Base-by-base conservation (phyloP, 2,888 invertebrate species). In the Terebella lapidaria region DNA sequence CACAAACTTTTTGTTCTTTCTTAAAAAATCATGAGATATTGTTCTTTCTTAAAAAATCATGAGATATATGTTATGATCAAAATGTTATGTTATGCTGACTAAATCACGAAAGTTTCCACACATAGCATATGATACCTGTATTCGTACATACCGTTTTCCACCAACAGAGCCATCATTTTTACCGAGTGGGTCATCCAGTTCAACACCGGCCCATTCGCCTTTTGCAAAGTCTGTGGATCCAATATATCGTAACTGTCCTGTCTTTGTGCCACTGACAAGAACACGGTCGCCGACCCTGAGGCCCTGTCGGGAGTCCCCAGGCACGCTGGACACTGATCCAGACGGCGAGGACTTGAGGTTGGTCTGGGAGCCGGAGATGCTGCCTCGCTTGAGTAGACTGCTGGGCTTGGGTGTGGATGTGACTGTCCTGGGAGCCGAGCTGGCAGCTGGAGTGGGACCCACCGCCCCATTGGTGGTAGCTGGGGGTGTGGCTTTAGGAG, bases 141-240 rank as follows among this genome's bases (percentile, higher is more conserved):
- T n/a, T n/a, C n/a, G n/a, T n/a, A n/a, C 59, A 26, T 81, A 95
- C 93, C 92, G 89, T 51, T 70, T 69, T 4, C 69, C 69, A 42
- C 67, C 68, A 2, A 69, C 69, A 15, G 68, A 56, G 60, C 97
- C 96, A 77, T 97, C 94, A 81, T 97, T 96, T 83, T 96, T 96
- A 57, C 97, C 97, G 62, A 89, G 83, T 0, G 92, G 88, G 68
- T 94, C 93, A 77, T 95, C 94, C 69, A 97, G 84, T 80, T 96
- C 94, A 24, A 97, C 89, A 26, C 96, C 96, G 64, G 91, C 94
- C 95, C 95, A 96, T 70, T 92, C 88, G 35, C 96, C 96, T 35
- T 88, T 81, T 1, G 95, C 94, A 81, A 96, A 96, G 73, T 92
- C 90, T 30, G 95, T 91, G 56, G 85, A 83, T 27, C 96, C 96